Evolutionary conservation across 2,888 invertebrate species (phyloP).

Genomic region (Synergus umbraculus): DNA sequence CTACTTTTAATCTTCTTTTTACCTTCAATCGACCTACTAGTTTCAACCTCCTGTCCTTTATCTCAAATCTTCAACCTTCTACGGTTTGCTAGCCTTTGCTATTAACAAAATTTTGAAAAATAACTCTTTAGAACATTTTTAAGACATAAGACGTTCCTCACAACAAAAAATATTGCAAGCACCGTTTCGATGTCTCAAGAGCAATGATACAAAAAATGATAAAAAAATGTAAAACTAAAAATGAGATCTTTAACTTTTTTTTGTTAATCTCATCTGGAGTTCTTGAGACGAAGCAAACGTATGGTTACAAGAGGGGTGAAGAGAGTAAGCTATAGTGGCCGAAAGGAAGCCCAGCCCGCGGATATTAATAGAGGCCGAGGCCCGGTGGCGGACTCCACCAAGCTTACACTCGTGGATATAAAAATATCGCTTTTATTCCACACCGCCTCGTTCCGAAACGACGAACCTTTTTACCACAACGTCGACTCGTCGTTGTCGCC

Average conservation of each 20-base stretch:
- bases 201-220: neutral
- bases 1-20: too few species aligned
- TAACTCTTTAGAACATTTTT: too few species aligned
- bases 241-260: neutral
- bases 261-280: neutral
- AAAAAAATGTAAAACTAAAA: neutral
- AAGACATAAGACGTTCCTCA: too few species aligned
- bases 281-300: neutral
- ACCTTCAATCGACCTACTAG: too few species aligned
- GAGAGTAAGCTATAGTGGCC: slow-evolving; percentile 46
- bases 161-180: too few species aligned
- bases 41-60: too few species aligned
- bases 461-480: slow-evolving; percentile 26
- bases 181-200: too few species aligned
- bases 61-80: too few species aligned
- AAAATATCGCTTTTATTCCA: slow-evolving; percentile 74
- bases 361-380: slow-evolving; percentile 76
- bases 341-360: slow-evolving; percentile 69
- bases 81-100: too few species aligned
- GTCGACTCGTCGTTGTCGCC: slow-evolving; percentile 13
- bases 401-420: slow-evolving; percentile 71
- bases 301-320: slow-evolving; percentile 37
- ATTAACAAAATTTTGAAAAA: too few species aligned
- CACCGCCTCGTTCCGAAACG: slow-evolving; percentile 44
- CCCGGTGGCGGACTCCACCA: slow-evolving; percentile 67